Percentiles rank a stretch among this genome's conserved stretches.
Conservation (phyloP, 2,113 vertebrate genomes). For the Sylvilagus bachmani region DNA sequence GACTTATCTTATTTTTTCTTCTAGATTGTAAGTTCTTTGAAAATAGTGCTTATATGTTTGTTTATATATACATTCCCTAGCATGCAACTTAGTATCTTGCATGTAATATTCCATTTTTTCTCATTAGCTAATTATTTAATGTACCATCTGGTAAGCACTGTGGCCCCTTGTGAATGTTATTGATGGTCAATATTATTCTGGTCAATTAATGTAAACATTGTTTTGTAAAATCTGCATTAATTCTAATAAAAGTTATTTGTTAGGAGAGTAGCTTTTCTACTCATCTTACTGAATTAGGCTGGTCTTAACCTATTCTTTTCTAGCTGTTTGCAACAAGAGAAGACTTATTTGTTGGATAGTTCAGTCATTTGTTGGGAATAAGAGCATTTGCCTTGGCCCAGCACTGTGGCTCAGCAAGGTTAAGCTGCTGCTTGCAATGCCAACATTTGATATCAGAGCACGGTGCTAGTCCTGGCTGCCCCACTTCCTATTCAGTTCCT, state of each 20-base stretch:
- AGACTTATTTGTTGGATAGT: not conserved
- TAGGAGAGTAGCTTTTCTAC: not conserved
- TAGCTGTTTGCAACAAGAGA: not conserved
- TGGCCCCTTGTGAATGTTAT: not conserved
- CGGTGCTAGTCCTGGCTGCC: no score
- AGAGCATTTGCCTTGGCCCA: no score
- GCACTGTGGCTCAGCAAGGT: no score
- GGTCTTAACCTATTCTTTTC: not conserved
- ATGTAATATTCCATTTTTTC: not conserved
- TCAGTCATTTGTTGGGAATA: not conserved
- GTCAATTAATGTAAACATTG: constrained; percentile 5
- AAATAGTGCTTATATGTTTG: not conserved
- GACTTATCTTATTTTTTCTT: not conserved
- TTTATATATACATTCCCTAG: not conserved
- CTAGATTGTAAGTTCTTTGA: constrained; percentile 1
- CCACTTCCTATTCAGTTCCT: no score
- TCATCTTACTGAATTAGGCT: not conserved
- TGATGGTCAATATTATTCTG: not conserved
- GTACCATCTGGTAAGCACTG: not conserved
- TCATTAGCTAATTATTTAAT: constrained; percentile 44
- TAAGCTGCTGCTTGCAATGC: no score
- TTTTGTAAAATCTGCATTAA: constrained; percentile 17
- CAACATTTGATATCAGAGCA: no score
- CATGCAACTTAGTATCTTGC: not conserved
- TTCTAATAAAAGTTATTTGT: not conserved